Evolutionary conservation across 2,113 vertebrate genomes (phyloP).

Genomic region (Paracanthobrama guichenoti): DNA sequence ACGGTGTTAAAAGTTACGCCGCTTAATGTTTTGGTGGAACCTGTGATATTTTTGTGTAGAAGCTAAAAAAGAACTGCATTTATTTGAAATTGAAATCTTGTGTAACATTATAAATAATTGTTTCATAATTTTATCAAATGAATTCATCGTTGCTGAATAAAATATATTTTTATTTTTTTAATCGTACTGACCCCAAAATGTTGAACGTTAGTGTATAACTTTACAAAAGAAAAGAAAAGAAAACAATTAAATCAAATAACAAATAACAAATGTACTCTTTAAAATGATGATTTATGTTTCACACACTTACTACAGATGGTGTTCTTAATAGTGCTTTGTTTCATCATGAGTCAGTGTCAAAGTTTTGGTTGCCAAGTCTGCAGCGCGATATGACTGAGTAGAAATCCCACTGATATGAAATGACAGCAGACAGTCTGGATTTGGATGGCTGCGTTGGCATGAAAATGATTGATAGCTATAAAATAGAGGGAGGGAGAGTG

Average conservation of each 20-base stretch:
- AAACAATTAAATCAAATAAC: not conserved
- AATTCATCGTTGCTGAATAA: no score
- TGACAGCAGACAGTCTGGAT: conserved; percentile 3
- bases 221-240: not conserved
- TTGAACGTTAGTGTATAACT: not conserved
- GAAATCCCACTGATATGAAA: conserved; percentile 10
- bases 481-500: not conserved
- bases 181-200: not conserved
- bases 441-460: conserved; percentile 32
- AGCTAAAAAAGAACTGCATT: no score
- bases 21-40: not conserved
- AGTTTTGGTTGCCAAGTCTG: conserved; percentile 11
- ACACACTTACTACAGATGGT: conserved; percentile 25
- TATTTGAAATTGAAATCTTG: no score
- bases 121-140: no score
- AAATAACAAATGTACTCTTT: not conserved
- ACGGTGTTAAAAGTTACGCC: not conserved
- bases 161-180: no score
- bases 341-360: conserved; percentile 22
- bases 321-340: conserved; percentile 32
- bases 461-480: conserved; percentile 26
- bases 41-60: no score
- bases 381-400: not conserved
- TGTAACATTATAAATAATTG: no score
- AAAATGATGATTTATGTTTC: not conserved